Conservation (phyloP, 2,888 invertebrate genomes). For the Synanthedon andrenaeformis region DNA sequence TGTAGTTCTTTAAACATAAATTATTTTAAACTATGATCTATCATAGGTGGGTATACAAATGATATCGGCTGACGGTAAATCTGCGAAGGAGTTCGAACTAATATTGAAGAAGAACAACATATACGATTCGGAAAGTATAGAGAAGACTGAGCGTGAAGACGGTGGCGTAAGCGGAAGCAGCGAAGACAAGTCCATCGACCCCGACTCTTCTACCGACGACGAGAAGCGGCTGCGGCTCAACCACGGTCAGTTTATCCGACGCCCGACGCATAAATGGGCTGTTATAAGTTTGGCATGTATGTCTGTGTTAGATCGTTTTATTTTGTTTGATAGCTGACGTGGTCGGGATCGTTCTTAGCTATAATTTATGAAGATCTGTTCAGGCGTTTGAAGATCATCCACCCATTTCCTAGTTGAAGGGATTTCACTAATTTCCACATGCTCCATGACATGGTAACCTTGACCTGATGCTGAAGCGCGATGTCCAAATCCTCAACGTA, state of each 20-base stretch:
- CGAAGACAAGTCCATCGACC: slow-evolving; percentile 40
- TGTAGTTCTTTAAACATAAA: not conserved
- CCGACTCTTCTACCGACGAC: slow-evolving; percentile 50
- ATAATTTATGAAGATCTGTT: no score
- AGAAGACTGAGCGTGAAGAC: slow-evolving; percentile 41
- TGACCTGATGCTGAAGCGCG: no score
- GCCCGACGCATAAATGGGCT: no score
- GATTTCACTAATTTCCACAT: no score
- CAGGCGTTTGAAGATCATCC: no score
- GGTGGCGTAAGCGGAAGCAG: slow-evolving; percentile 27
- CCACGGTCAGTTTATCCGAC: slow-evolving; percentile 29
- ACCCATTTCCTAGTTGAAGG: no score
- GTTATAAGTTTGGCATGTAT: no score
- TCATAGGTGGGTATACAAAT: slow-evolving; percentile 57
- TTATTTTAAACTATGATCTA: not conserved
- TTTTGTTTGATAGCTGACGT: no score
- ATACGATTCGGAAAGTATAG: slow-evolving; percentile 42
- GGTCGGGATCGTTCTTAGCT: no score
- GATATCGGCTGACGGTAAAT: slow-evolving; percentile 52
- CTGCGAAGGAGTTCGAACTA: slow-evolving; percentile 58
- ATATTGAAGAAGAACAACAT: slow-evolving; percentile 58
- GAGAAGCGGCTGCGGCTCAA: slow-evolving; percentile 58
- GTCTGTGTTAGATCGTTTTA: no score
- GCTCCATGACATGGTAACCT: no score
- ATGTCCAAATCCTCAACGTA: no score